Conservation (phyloP, 2,113 vertebrate species). For the Vombatus ursinus region DNA sequence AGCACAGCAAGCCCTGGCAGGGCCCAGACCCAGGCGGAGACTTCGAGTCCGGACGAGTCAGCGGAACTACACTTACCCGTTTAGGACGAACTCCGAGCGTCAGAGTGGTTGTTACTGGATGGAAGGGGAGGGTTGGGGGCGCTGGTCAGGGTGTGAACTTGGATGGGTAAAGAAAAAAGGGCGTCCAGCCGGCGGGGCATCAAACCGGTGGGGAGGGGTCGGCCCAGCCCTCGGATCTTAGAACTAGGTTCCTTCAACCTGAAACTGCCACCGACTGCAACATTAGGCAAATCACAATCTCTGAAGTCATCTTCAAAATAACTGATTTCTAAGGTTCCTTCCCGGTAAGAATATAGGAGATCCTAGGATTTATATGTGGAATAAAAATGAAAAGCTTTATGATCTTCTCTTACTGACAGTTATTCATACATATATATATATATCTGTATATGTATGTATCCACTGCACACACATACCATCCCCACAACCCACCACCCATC, state of each 20-base stretch:
- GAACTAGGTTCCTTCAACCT: no score
- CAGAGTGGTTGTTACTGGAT: neutral
- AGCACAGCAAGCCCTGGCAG: neutral
- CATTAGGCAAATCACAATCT: neutral
- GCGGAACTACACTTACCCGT: neutral
- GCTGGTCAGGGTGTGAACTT: fast-evolving
- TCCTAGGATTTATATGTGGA: no score
- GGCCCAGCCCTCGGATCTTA: no score
- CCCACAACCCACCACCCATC: no score
- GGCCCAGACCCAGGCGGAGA: neutral
- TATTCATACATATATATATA: no score
- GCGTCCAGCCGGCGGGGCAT: neutral
- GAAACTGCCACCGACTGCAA: no score
- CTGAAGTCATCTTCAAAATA: neutral
- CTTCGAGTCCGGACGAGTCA: neutral
- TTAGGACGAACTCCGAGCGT: neutral
- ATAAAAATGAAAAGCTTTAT: neutral
- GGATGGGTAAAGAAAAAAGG: neutral
- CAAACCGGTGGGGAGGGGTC: neutral
- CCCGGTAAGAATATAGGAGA: neutral
- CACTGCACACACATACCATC: no score
- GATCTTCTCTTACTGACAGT: neutral
- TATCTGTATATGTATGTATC: no score
- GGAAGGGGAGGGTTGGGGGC: no score
- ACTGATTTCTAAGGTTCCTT: neutral